Conservation (phyloP, 2,797 vertebrate genomes). For the Taenioides sp. region DNA sequence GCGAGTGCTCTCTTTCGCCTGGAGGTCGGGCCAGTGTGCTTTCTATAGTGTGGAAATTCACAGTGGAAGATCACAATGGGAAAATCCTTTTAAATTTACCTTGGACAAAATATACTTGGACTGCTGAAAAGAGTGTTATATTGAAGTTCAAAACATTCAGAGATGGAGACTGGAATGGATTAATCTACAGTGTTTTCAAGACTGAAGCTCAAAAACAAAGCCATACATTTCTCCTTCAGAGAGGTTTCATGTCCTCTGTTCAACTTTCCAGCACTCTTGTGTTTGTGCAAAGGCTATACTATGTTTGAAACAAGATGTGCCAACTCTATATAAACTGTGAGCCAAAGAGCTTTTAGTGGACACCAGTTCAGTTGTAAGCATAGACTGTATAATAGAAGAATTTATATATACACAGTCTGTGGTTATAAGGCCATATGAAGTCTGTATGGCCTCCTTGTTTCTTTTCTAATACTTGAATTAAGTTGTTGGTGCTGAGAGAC, state of each 20-base stretch:
- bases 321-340: not conserved
- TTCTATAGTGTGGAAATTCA: slow-evolving; percentile 77
- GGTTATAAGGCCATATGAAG: no score
- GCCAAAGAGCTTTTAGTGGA: no score
- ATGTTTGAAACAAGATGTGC: not conserved
- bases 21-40: slow-evolving; percentile 93
- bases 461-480: not conserved
- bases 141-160: slow-evolving; percentile 37
- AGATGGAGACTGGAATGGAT: slow-evolving; percentile 44
- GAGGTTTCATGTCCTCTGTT: slow-evolving; percentile 38
- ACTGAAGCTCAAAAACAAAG: slow-evolving; percentile 49
- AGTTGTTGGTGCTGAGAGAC: not conserved
- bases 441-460: not conserved
- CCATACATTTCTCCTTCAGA: slow-evolving; percentile 37
- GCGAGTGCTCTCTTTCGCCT: slow-evolving; percentile 86
- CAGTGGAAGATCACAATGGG: slow-evolving; percentile 8
- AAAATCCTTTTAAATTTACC: slow-evolving; percentile 6
- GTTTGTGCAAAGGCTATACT: not conserved
- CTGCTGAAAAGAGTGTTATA: slow-evolving; percentile 60
- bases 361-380: no score
- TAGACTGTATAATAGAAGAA: no score
- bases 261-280: slow-evolving; percentile 37
- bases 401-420: no score
- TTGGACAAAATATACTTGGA: slow-evolving; percentile 61
- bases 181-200: slow-evolving; percentile 52